Base-by-base conservation (phyloP, 2,888 invertebrate genomes). In the Lymantria monacha region DNA sequence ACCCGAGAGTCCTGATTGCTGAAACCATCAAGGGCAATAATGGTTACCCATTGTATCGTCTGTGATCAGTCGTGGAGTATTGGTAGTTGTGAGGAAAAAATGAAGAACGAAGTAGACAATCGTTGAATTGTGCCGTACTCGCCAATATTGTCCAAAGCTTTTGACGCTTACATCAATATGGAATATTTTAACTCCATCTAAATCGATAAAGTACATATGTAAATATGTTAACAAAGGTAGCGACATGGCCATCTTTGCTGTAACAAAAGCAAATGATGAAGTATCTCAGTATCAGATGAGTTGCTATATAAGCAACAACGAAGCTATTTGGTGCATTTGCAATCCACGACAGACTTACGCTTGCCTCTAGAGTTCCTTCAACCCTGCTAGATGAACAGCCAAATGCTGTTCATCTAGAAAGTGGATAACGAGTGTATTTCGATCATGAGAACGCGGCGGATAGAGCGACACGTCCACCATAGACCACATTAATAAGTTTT, bases 81-180 rank as follows among this genome's bases (percentile, higher is more conserved):
- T 54, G 9, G 57, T 55, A 53, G 49, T 48, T 49, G 58, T 57
- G 40, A 56, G 49, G 55, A 50, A 52, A 56, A 52, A 33, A 61
- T 55, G n/a, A n/a, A n/a, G n/a, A n/a, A 63, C 48, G 45, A 53
- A 37, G 51, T 61, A 46, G 56, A 62, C 53, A 62, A 63, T 59
- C 52, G 61, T 55, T 64, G 58, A 59, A 57, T 61, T 53, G 62
- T 66, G 46, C 64, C 64, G 31, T 64, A 52, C 46, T 63, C 62
- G 51, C 61, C 63, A 38, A 52, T 63, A 49, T 57, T 61, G 48
- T 56, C 52, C 49, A 62, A 61, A 48, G 41, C 53, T 49, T 59
- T 61, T 56, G 45, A 57, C 37, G 31, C 55, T 53, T 45, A 48
- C 42, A 42, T 44, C 44, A 48, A 22, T 33, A 9, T 48, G 42